Conservation (phyloP, 2,888 invertebrate species). For the Acanthacorydalis orientalis region DNA sequence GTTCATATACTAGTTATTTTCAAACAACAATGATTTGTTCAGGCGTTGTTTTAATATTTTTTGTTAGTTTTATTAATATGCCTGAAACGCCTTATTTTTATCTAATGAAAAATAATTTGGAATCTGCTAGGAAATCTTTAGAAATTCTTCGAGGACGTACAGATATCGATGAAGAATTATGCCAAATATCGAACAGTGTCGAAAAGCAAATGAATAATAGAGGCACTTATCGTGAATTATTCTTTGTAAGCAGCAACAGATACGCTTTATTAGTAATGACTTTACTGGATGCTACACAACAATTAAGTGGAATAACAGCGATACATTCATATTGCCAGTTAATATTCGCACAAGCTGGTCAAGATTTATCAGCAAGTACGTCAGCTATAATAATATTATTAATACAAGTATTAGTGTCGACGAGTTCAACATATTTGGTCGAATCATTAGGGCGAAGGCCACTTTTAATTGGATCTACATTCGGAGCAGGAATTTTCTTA, state of each 20-base stretch:
- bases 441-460: conserved; percentile 19
- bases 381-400: conserved; percentile 23
- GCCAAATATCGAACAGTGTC: conserved; percentile 1
- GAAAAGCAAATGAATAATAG: neutral
- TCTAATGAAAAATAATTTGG: conserved; percentile 3
- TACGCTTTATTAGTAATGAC: no score
- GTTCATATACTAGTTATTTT: conserved; percentile 9
- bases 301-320: neutral
- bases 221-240: conserved; percentile 2
- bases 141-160: conserved; percentile 1
- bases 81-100: conserved; percentile 13
- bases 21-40: conserved; percentile 7
- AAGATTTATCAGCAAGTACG: conserved; percentile 9
- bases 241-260: neutral
- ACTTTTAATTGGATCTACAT: conserved; percentile 20
- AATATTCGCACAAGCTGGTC: conserved; percentile 14
- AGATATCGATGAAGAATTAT: conserved; percentile 1
- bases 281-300: neutral
- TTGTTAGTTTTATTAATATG: conserved; percentile 10
- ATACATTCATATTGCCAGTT: conserved; percentile 4
- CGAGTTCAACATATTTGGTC: conserved; percentile 7
- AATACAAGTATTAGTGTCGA: conserved; percentile 18
- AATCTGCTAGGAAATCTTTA: neutral
- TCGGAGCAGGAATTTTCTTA: neutral
- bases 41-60: conserved; percentile 9